Evolutionary conservation across 2,888 invertebrate genomes (phyloP), one percentile per base, ranked within the genome.

Genomic region (Trachelus troglodyta): DNA sequence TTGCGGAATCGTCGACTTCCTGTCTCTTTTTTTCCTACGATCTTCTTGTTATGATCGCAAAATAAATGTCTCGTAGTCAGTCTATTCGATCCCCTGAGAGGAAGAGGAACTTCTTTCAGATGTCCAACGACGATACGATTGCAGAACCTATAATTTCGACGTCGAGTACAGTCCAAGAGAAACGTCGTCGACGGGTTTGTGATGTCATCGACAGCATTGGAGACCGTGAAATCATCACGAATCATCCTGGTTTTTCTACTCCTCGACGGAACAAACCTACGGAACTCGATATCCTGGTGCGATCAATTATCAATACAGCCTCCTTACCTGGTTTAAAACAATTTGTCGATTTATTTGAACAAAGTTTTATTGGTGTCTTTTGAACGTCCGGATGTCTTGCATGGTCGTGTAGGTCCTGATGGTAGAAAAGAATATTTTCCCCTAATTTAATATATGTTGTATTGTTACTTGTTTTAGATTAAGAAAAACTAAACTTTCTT

Each of bases 151-250:
- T 75, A 23, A 68, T 71, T 11, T 69, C 77, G 11, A 69, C 75
- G 34, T 71, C 40, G 12, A 35, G 9, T 56, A 71, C 34, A 71
- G 33, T 68, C 74, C 35, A 75, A 75, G n/a, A 78, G 31, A 87
- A 85, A 79, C 82, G 86, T 56, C 82, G 80, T 34, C 82, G 87
- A 76, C 85, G 87, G 34, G 83, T 80, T 31, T 86, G 87, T 75
- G 88, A 88, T 80, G 88, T 89, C 33, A 88, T 88, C 74, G 89
- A 88, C 79, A 83, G 85, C 69, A 81, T 85, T 75, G 87, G 87
- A 34, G 81, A 81, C 73, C 74, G 30, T 15, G 81, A 83, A 69
- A 80, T 80, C 30, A 79, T 80, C 12, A 76, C 77, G 9, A 34
- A 76, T 69, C 74, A 77, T 1, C 74, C 76, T 23, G 82, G 80